Evolutionary conservation across 2,888 invertebrate species (phyloP).

Genomic region (Lochmaea capreae): DNA sequence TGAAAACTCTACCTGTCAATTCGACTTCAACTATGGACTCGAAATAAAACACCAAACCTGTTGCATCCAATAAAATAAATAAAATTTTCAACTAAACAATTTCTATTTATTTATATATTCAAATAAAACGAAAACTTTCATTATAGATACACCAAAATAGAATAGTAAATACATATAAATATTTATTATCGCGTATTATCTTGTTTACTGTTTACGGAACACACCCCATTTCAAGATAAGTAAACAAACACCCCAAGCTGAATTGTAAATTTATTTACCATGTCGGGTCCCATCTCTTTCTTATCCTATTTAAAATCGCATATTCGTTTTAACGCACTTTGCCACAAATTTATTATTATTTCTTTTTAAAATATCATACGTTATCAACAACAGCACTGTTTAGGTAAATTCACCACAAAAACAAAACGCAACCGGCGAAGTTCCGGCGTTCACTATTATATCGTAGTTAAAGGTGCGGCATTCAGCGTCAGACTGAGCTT

Average conservation of each 20-base stretch:
- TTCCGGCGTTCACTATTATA: constrained; percentile 60
- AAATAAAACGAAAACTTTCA: too few relatives aligned
- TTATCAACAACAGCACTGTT: neutral
- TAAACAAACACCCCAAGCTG: constrained; percentile 41
- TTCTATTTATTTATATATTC: too few relatives aligned
- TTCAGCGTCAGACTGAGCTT: constrained; percentile 61
- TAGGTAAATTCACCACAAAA: constrained; percentile 26
- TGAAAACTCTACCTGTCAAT: constrained; percentile 70
- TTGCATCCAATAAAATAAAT: constrained; percentile 62
- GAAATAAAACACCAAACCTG: constrained; percentile 67
- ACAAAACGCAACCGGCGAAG: constrained; percentile 61
- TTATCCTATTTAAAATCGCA: constrained; percentile 67
- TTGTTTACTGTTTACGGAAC: constrained; percentile 13
- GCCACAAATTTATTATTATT: constrained; percentile 28
- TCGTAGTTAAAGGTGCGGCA: constrained; percentile 58
- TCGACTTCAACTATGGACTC: constrained; percentile 1
- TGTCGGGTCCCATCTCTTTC: constrained; percentile 85
- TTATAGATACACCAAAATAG: too few relatives aligned
- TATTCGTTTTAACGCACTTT: constrained; percentile 43
- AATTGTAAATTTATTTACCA: constrained; percentile 69
- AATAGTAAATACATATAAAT: neutral
- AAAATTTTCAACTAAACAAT: neutral
- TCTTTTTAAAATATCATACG: neutral
- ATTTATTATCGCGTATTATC: neutral
- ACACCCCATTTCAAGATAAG: constrained; percentile 41